Evolutionary conservation across 2,113 vertebrate species (phyloP), one percentile per base, ranked within the genome.

Genomic region (Myiagra hebetior): DNA sequence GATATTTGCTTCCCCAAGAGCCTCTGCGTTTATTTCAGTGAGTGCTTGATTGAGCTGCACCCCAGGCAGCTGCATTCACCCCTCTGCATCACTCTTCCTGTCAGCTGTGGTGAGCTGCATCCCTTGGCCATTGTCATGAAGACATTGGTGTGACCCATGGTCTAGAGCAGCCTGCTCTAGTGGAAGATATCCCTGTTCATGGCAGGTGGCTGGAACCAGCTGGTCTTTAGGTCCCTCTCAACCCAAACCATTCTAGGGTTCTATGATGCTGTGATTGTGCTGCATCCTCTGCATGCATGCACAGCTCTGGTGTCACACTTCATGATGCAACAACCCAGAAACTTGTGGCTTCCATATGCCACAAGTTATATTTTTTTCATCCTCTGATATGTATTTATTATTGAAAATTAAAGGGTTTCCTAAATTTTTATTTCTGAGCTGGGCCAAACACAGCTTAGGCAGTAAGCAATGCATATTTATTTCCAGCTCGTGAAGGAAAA

Each of bases 391-490:
- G 35, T 94, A 85, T 94, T 96, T 95, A 87, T 96, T 79, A 56
- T 85, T 69, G 92, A 85, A 97, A 96, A 96, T 96, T 94, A 90
- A 93, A 90, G 92, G 96, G 67, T 96, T 96, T 95, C 85, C 82
- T 90, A 59, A 86, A 94, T 93, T 83, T 85, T 86, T 75, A 70
- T 97, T 94, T 87, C 91, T 18, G 17, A 77, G 56, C 85, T 59
- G 93, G 83, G 93, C 85, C 92, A 88, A 96, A 95, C 90, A 93
- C 64, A 70, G 85, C 83, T 95, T 62, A 92, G 62, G 81, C 91
- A 82, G 49, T 69, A 87, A 94, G 93, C 79, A 79, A 59, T 69
- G 91, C 90, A 24, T 88, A 88, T 91, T 93, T 83, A 94, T 96
- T 91, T 93, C 68, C 59, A 70, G 70, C 85, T 84, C 3, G 6